Base-by-base conservation (phyloP, 2,888 invertebrate species). In the Mythimna albipuncta region DNA sequence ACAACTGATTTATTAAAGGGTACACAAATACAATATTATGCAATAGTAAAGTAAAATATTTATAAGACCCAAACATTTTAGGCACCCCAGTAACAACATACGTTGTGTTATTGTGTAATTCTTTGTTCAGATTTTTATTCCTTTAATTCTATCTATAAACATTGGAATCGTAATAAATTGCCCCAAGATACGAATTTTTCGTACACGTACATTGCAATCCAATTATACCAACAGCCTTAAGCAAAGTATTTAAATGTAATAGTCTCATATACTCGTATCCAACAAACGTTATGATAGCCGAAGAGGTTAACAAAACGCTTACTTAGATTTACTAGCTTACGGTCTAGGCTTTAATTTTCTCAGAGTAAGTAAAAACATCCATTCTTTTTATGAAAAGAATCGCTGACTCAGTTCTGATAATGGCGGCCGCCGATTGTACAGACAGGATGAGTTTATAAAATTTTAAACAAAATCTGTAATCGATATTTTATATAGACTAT, bases 391-490 rank as follows among this genome's bases (percentile, higher is more conserved):
- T 82, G 76, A 73, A 71, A 69, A 67, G 65, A 78, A 71, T 19
- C 47, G 69, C 71, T 70, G 84, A 82, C 52, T 74, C 74, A 79
- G 58, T 64, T 65, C 50, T 72, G 58, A 61, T 79, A 83, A 72
- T 72, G 44, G 72, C 57, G 41, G 35, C 35, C 72, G 61, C 50
- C 74, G 72, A 81, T 78, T 72, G 75, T 76, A 44, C 55, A n/a
- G 72, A 62, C 62, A 54, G 62, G 75, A 70, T 84, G 79, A 74
- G 68, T 69, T 83, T 68, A 81, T 84, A 72, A 81, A 75, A 84
- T 81, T 83, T 81, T 68, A 81, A 47, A 81, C 72, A 76, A 81
- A 79, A 68, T 78, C 84, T 73, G 77, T 73, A 71, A 73, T 84
- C 77, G 62, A 79, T 81, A 79, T 83, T 81, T 81, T 73, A 65